Evolutionary conservation across 1,140 invertebrate genomes (phyloP).

Genomic region (Venustaconcha ellipsiformis): DNA sequence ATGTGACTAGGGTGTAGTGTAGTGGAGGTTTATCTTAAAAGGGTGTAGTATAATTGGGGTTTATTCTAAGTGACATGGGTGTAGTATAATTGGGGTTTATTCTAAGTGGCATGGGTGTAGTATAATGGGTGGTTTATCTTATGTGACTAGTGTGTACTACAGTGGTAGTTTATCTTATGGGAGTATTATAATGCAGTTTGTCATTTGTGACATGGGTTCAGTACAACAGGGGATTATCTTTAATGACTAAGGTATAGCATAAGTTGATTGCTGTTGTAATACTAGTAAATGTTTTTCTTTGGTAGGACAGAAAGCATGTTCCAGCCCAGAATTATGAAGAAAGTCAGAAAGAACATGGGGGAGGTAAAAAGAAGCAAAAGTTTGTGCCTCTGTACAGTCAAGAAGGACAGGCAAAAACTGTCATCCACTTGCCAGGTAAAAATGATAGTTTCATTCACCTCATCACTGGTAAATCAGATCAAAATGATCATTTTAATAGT

Average conservation of each 20-base stretch:
- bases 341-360: slow-evolving; percentile 5
- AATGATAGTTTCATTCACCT: neutral
- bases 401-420: slow-evolving; percentile 77
- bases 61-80: too few relatives aligned
- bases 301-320: neutral
- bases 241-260: neutral
- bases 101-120: too few relatives aligned
- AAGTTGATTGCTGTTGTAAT: neutral
- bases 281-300: neutral
- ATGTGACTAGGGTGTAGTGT: too few relatives aligned
- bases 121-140: too few relatives aligned
- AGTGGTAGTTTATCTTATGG: too few relatives aligned
- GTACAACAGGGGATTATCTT: neutral
- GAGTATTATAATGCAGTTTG: too few relatives aligned
- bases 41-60: too few relatives aligned
- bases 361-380: slow-evolving; percentile 79
- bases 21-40: too few relatives aligned
- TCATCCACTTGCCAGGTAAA: slow-evolving; percentile 63
- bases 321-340: neutral
- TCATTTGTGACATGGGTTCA: too few relatives aligned
- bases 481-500: too few relatives aligned
- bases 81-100: too few relatives aligned
- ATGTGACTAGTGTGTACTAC: too few relatives aligned
- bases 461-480: neutral
- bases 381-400: slow-evolving; percentile 81